phyloP scores from a whole-genome alignment of 2,113 vertebrate species.

The Penelope pileata region DNA sequence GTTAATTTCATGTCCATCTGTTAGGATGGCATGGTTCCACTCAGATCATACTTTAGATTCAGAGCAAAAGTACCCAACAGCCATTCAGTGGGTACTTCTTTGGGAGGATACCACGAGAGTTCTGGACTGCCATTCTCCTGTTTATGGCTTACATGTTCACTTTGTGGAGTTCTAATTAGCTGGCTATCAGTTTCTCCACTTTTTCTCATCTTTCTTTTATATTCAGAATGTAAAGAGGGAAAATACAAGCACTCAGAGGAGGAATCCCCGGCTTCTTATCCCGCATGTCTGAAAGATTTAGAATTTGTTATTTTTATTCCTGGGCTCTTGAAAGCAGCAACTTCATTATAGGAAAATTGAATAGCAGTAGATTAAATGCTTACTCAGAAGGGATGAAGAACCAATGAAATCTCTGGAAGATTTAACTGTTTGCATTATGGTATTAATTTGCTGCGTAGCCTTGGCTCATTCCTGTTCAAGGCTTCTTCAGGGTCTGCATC shows the following conservation, averaged over 20 bases:
- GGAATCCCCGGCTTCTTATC: neutral
- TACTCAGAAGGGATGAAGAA: neutral
- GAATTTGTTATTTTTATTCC: neutral
- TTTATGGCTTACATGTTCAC: accelerated
- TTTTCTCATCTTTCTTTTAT: neutral
- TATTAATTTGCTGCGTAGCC: neutral
- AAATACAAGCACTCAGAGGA: neutral
- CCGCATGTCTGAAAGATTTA: neutral
- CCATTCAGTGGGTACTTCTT: neutral
- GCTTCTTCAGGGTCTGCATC: neutral
- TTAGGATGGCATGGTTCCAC: neutral
- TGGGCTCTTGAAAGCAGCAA: neutral
- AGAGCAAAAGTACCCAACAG: neutral
- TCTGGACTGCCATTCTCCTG: neutral
- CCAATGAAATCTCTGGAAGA: neutral
- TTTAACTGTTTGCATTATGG: neutral
- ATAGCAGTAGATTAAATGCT: neutral
- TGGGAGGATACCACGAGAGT: neutral
- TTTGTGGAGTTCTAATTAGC: neutral
- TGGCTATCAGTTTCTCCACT: neutral
- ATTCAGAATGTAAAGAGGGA: neutral
- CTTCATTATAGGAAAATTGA: neutral
- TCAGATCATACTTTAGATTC: neutral
- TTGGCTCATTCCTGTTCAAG: neutral
- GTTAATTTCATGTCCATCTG: slow-evolving; percentile 5